Evolutionary conservation across 1,140 invertebrate genomes (phyloP).

Genomic region (Bombus consobrinus): DNA sequence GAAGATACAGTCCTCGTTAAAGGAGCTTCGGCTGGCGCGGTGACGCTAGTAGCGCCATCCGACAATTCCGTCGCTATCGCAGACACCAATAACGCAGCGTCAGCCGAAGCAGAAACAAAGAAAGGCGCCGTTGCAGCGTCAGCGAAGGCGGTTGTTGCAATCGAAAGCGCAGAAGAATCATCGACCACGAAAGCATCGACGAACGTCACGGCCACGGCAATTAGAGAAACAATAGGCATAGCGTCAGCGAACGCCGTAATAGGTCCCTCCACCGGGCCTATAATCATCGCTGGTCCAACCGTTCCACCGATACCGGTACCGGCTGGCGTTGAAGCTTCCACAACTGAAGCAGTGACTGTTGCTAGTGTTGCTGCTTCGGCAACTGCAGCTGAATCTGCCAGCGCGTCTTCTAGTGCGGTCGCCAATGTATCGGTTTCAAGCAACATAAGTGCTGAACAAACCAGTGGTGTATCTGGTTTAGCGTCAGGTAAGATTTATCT

Average conservation of each 20-base stretch:
- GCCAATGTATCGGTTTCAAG: not conserved
- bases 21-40: slow-evolving; percentile 27
- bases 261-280: slow-evolving; percentile 50
- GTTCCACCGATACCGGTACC: slow-evolving; percentile 23
- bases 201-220: slow-evolving; percentile 9
- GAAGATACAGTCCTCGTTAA: slow-evolving; percentile 36
- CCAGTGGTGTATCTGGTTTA: not conserved
- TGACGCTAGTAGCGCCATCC: slow-evolving; percentile 32
- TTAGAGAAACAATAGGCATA: slow-evolving; percentile 28
- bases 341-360: not conserved
- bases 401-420: not conserved
- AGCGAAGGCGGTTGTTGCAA: slow-evolving; percentile 23
- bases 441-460: not conserved
- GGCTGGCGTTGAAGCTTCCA: not conserved
- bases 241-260: slow-evolving; percentile 36
- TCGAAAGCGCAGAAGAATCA: slow-evolving; percentile 38
- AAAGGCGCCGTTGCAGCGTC: slow-evolving; percentile 18
- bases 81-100: slow-evolving; percentile 11
- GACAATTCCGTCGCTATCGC: slow-evolving; percentile 2
- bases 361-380: not conserved
- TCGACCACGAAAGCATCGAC: slow-evolving; percentile 9
- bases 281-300: slow-evolving; percentile 28
- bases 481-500: not conserved
- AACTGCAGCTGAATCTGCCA: too few relatives aligned
- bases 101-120: slow-evolving; percentile 22